phyloP scores from a whole-genome alignment of 2,113 vertebrate species.

The Psittacara wagleri region DNA sequence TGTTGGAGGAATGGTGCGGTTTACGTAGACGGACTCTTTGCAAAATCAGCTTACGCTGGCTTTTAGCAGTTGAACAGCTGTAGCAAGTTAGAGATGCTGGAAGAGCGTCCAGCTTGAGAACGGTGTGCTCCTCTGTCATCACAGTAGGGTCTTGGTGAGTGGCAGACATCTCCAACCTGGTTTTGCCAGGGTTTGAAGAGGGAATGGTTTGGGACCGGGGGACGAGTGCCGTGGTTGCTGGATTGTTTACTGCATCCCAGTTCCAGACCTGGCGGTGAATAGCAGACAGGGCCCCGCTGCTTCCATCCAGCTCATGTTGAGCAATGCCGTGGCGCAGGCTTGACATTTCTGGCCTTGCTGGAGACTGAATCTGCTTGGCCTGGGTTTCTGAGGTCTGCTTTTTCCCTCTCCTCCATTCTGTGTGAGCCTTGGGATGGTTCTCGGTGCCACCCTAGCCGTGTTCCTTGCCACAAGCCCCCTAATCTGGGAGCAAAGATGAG shows the following conservation, averaged over 20 bases:
- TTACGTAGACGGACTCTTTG: neutral
- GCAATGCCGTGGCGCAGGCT: neutral
- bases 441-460: neutral
- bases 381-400: neutral
- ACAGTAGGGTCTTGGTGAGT: accelerated
- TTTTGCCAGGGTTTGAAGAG: neutral
- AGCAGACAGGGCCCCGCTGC: neutral
- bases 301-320: neutral
- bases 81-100: constrained; percentile 40
- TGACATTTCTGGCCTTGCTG: neutral
- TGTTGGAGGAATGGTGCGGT: neutral
- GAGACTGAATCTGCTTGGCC: neutral
- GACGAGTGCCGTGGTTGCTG: accelerated
- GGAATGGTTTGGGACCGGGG: neutral
- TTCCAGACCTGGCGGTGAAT: accelerated
- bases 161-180: neutral
- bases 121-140: neutral
- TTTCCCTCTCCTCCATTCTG: neutral
- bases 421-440: neutral
- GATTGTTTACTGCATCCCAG: neutral
- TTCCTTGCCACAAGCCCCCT: accelerated
- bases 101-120: neutral
- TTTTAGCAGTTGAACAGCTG: constrained; percentile 53
- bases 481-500: neutral
- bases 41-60: constrained; percentile 43